Conservation (phyloP, 2,888 invertebrate genomes). For the Campoletis raptor region DNA sequence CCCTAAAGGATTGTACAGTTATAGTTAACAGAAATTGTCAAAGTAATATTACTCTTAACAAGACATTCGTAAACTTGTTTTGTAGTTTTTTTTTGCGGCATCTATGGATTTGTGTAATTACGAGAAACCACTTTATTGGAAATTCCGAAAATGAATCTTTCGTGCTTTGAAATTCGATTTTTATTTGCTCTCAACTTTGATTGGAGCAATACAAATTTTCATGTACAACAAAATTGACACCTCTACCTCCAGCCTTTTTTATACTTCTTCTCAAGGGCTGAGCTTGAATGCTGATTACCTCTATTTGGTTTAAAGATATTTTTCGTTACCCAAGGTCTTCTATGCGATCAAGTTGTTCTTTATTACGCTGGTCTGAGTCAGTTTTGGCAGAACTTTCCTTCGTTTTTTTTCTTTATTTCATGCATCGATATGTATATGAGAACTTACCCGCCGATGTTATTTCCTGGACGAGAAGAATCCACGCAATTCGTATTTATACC, state of each 20-base stretch:
- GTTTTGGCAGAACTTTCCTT: slow-evolving; percentile 39
- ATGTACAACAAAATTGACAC: background rate
- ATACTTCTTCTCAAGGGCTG: slow-evolving; percentile 38
- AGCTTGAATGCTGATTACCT: slow-evolving; percentile 28
- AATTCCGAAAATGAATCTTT: too few species aligned
- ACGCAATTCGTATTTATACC: slow-evolving; percentile 56
- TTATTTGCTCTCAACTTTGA: background rate
- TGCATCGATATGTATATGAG: slow-evolving; percentile 22
- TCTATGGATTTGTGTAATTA: background rate
- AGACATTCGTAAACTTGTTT: slow-evolving; percentile 5
- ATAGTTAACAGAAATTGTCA: slow-evolving; percentile 37
- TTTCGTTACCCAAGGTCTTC: slow-evolving; percentile 31
- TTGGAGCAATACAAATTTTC: background rate
- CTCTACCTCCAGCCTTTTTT: background rate
- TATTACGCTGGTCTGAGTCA: slow-evolving; percentile 59
- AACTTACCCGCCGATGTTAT: slow-evolving; percentile 47
- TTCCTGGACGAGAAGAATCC: slow-evolving; percentile 49
- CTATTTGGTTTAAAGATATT: slow-evolving; percentile 16
- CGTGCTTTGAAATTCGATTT: too few species aligned
- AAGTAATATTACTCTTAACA: slow-evolving; percentile 16
- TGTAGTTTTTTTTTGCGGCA: background rate
- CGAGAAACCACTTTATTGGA: too few species aligned
- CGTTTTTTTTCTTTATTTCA: slow-evolving; percentile 37
- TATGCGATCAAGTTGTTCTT: slow-evolving; percentile 47
- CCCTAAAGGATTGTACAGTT: slow-evolving; percentile 1